Conservation (phyloP, 1,140 invertebrate genomes). For the Musca vetustissima region DNA sequence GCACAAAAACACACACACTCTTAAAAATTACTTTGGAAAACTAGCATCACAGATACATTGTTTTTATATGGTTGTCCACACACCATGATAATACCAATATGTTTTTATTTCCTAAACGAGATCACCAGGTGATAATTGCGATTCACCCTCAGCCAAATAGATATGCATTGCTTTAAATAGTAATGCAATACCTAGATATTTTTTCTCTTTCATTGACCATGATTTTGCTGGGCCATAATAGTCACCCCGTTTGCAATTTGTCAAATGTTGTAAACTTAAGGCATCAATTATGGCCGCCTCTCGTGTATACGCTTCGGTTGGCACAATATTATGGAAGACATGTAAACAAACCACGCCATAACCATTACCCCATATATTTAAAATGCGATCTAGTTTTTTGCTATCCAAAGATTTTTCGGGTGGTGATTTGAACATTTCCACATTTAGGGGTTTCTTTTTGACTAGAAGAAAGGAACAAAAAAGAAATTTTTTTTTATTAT, state of each 20-base stretch:
- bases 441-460: constrained; percentile 33
- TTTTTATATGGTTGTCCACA: too few species aligned
- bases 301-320: constrained; percentile 88
- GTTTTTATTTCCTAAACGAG: constrained; percentile 55
- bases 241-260: constrained; percentile 79
- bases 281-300: constrained; percentile 94
- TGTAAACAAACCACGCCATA: constrained; percentile 88
- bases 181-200: constrained; percentile 77
- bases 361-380: constrained; percentile 83
- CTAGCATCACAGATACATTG: neutral
- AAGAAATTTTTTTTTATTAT: too few species aligned
- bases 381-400: constrained; percentile 76
- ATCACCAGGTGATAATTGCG: constrained; percentile 72
- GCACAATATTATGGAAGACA: constrained; percentile 87
- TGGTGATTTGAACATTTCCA: constrained; percentile 44
- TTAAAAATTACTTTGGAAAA: neutral
- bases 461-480: constrained; percentile 1
- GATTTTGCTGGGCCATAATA: constrained; percentile 79
- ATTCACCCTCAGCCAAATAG: constrained; percentile 83
- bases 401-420: constrained; percentile 30
- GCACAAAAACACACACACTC: neutral
- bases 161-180: constrained; percentile 83
- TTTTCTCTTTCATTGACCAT: constrained; percentile 71
- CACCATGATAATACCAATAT: too few species aligned
- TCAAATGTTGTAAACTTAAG: constrained; percentile 74